Evolutionary conservation across 2,113 vertebrate species (phyloP), one percentile per base, ranked within the genome.

Genomic region (Pedetes capensis): DNA sequence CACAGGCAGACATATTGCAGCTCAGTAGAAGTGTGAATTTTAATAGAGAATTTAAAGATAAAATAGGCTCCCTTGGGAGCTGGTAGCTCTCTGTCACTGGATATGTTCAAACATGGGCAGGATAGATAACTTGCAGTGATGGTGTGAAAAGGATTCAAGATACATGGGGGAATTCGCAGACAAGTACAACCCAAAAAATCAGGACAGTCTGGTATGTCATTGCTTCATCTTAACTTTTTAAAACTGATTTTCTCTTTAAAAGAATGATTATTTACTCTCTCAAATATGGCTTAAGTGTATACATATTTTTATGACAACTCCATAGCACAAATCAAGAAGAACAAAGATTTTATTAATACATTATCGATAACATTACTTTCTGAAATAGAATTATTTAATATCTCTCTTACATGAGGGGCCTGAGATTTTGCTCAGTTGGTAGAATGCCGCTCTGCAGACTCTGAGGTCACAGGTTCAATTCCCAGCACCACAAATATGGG

Each of bases 31-130:
- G 10, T 64, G 57, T 82, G 89, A 44, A 59, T 78, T 91, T 82
- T 79, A 72, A 51, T 23, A 71, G 81, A 79, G 16, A 69, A 71
- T 57, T 92, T 72, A 95, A 89, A 94, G 69, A 87, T 89, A 42
- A 57, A 27, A 37, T 55, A 49, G 22, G 10, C 6, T 78, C 2
- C 85, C 39, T 68, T 78, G 47, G 53, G 47, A 88, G 12, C 6
- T 83, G 22, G 53, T 61, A 44, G 39, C 22, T 47, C 25, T 18
- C 32, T 83, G 61, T 78, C 49, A 82, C 32, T 69, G n/a, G 76
- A 82, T 69, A 59, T 64, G 44, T 88, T 94, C 34, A 16, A 37
- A 94, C 53, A 78, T 11, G 76, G 20, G 11, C 12, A 17, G 34
- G 51, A 78, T 84, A 63, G 47, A 44, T 47, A n/a, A 57, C 44